Percentiles rank a stretch among this genome's conserved stretches.
phyloP scores from a whole-genome alignment of 2,797 vertebrate genomes.

The Cryptoprocta ferox region DNA sequence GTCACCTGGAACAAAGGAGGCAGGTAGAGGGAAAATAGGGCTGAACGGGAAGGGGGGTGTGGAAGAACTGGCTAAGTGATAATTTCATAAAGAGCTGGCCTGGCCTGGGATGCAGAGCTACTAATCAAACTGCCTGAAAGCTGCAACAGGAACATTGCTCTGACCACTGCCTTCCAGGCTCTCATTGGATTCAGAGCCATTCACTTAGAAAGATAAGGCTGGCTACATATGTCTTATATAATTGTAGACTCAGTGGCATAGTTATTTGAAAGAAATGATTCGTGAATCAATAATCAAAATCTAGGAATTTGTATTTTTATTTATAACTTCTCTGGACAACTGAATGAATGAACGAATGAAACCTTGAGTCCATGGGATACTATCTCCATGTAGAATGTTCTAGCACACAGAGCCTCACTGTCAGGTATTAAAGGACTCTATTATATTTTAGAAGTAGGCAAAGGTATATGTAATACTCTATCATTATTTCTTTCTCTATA shows the following conservation, averaged over 20 bases:
- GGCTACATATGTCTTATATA: not conserved
- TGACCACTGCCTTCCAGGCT: not conserved
- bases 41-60: not conserved
- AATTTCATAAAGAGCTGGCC: not conserved
- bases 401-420: not conserved
- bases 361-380: not conserved
- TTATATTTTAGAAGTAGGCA: not conserved
- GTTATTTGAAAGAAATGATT: not conserved
- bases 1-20: not conserved
- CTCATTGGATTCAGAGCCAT: not conserved
- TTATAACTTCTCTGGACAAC: not conserved
- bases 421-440: not conserved
- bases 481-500: not conserved
- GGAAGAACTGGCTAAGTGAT: not conserved
- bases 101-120: not conserved
- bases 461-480: not conserved
- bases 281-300: not conserved
- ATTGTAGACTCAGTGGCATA: not conserved
- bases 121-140: not conserved
- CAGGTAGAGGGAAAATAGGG: not conserved
- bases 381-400: not conserved
- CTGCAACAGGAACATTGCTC: not conserved
- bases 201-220: not conserved
- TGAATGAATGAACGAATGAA: not conserved
- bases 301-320: not conserved